Percentiles rank a stretch among this genome's conserved stretches.
Evolutionary conservation across 2,888 invertebrate species (phyloP).

Genomic region (Lissocephala sabroskyi): DNA sequence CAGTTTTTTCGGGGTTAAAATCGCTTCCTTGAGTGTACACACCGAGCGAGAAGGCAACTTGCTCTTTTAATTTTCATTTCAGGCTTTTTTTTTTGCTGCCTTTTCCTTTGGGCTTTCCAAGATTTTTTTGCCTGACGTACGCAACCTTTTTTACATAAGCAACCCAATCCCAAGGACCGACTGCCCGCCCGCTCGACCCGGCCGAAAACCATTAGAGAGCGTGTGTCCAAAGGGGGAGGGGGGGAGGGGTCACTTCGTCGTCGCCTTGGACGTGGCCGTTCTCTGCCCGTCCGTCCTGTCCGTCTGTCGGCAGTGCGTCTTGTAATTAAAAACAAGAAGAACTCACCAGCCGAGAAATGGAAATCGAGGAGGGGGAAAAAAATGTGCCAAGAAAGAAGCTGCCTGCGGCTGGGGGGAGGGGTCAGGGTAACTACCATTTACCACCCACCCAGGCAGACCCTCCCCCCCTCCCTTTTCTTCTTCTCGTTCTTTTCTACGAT

Average conservation of each 20-base stretch:
- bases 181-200: not conserved
- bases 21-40: not conserved
- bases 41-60: not conserved
- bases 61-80: not conserved
- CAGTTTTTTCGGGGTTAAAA: not conserved
- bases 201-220: conserved; percentile 39
- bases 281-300: no score
- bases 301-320: conserved; percentile 34
- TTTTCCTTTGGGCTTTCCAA: no score
- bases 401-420: no score
- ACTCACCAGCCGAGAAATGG: conserved; percentile 15
- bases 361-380: conserved; percentile 17
- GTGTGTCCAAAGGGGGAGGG: conserved; percentile 12
- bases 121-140: no score
- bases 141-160: not conserved
- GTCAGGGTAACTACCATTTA: no score
- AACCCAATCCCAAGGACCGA: not conserved
- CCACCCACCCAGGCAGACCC: no score
- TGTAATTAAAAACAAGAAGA: conserved; percentile 60
- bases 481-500: conserved; percentile 12
- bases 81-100: not conserved
- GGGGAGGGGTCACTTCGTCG: conserved; percentile 32
- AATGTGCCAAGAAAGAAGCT: conserved; percentile 51
- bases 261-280: conserved; percentile 8
- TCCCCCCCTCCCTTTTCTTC: conserved; percentile 1